Percentiles rank a stretch among this genome's conserved stretches.
These are phyloP conservation scores for Pachycephala philippinensis DNA, from an alignment of 2,113 vertebrate species.

Conservation along the genomic window DNA sequence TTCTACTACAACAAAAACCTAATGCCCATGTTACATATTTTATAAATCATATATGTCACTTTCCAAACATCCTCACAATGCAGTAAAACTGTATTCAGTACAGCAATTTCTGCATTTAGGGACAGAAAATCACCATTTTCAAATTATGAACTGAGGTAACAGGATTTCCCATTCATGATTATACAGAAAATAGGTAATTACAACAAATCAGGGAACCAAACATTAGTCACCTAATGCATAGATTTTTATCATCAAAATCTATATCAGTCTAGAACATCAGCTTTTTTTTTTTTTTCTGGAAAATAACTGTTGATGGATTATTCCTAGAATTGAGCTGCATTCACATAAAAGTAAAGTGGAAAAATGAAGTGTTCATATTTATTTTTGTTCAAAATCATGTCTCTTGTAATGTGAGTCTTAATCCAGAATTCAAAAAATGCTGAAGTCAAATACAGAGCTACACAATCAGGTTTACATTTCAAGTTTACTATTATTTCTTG, in stretches of 20 bases:
- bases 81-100: neutral
- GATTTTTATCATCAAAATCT: neutral
- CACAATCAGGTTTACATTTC: neutral
- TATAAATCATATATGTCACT: neutral
- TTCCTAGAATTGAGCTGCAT: neutral
- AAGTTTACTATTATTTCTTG: neutral
- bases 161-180: neutral
- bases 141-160: neutral
- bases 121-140: neutral
- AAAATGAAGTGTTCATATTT: neutral
- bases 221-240: neutral
- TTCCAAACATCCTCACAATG: neutral
- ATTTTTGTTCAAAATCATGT: neutral
- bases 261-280: fast-evolving
- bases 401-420: neutral
- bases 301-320: neutral
- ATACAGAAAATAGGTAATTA: neutral
- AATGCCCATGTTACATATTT: neutral
- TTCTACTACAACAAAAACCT: neutral
- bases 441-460: neutral
- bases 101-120: neutral
- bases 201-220: neutral
- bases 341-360: neutral
- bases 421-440: neutral
- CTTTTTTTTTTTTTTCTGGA: neutral